A percentile compares a stretch with the other conserved stretches of the same genome.
Conservation (phyloP, 2,797 vertebrate genomes). For the Parambassis ranga region DNA sequence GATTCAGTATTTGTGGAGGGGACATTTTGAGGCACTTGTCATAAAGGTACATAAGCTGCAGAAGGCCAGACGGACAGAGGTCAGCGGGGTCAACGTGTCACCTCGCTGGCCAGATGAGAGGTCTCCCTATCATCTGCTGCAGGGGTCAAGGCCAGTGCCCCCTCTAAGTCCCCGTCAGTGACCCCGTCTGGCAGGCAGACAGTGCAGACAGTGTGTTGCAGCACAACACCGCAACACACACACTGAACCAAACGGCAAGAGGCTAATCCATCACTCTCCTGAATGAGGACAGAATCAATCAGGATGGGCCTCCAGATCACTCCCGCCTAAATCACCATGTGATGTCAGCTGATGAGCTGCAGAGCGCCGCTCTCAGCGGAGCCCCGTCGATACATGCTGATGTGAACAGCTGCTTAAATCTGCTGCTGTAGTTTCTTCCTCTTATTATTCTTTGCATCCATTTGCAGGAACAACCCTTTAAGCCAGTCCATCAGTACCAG, state of each 20-base stretch:
- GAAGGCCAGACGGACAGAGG: constrained; percentile 50
- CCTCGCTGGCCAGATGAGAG: constrained; percentile 63
- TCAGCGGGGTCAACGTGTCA: constrained; percentile 54
- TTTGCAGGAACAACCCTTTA: constrained; percentile 57
- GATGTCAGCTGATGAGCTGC: constrained; percentile 57
- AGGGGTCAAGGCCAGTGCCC: constrained; percentile 70
- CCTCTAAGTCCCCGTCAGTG: constrained; percentile 52
- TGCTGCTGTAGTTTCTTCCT: neutral
- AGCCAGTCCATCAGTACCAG: constrained; percentile 67
- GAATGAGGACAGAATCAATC: constrained; percentile 75
- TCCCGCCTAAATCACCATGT: constrained; percentile 51
- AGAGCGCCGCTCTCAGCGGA: constrained; percentile 18
- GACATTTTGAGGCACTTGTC: neutral
- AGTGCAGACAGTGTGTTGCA: too few relatives aligned
- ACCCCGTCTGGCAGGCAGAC: constrained; percentile 36
- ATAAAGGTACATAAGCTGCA: constrained; percentile 14
- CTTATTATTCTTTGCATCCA: constrained; percentile 62
- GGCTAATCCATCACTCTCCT: constrained; percentile 69
- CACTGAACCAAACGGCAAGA: constrained; percentile 8
- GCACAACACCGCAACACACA: constrained; percentile 34
- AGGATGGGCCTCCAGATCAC: constrained; percentile 53
- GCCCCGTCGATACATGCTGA: constrained; percentile 30
- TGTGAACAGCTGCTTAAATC: constrained; percentile 55
- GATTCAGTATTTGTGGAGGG: constrained; percentile 3
- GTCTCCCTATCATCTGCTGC: constrained; percentile 57